Conservation (phyloP, 1,140 invertebrate genomes). For the Dreissena polymorpha region DNA sequence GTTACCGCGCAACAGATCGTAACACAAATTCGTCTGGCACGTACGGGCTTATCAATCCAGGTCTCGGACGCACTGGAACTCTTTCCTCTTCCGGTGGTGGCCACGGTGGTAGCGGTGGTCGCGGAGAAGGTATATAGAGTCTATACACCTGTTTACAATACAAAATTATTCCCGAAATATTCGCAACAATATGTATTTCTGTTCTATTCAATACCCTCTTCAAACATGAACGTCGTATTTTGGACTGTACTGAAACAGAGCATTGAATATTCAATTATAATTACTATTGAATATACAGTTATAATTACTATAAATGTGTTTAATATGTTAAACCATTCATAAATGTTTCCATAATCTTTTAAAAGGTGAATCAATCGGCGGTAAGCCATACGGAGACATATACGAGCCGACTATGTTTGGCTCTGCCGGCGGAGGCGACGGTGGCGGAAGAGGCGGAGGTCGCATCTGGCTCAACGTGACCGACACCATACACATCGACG, state of each 20-base stretch:
- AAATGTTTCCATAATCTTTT: conserved; percentile 6
- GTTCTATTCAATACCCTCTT: no score
- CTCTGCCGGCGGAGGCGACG: conserved; percentile 66
- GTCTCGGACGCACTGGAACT: conserved; percentile 57
- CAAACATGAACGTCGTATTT: no score
- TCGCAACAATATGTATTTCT: no score
- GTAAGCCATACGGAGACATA: conserved; percentile 66
- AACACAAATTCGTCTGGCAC: conserved; percentile 49
- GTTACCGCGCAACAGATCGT: conserved; percentile 65
- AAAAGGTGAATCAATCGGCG: conserved; percentile 55
- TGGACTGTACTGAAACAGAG: no score
- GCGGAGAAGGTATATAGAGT: conserved; percentile 60
- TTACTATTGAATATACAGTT: neutral
- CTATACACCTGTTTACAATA: no score
- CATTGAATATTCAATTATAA: neutral
- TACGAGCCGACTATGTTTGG: conserved; percentile 70
- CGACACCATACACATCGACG: conserved; percentile 69
- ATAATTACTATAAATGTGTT: neutral
- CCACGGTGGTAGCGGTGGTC: conserved; percentile 71
- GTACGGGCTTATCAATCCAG: conserved; percentile 69
- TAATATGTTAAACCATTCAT: neutral
- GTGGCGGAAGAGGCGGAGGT: conserved; percentile 68
- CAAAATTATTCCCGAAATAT: no score
- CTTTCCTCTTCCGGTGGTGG: conserved; percentile 63
- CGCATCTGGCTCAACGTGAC: conserved; percentile 73